These are phyloP conservation scores for Oryctolagus cuniculus DNA, from an alignment of 2,113 vertebrate species.

Conservation along the genomic window mOryCun1.1 NC_091437.1:27688001-27688500, in stretches of 20 bases:
- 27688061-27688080: not conserved
- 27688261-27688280: not conserved
- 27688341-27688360: not conserved
- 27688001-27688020: not conserved
- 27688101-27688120: slow-evolving; percentile 14
- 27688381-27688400: not conserved
- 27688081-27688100: slow-evolving; percentile 26
- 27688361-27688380: not conserved
- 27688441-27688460: not conserved
- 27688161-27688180: not conserved
- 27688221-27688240: not conserved
- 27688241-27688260: not conserved
- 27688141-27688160: slow-evolving; percentile 21
- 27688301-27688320: slow-evolving; percentile 46
- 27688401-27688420: not conserved
- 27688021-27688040: not conserved
- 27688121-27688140: not conserved
- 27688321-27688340: not conserved
- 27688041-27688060: not conserved
- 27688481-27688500: not conserved
- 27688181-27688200: not conserved
- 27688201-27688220: not conserved
- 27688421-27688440: not conserved
- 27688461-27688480: not conserved
- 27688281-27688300: slow-evolving; percentile 14